Percentiles rank a stretch among this genome's conserved stretches.
These are phyloP conservation scores for Zaprionus lachaisei DNA, from an alignment of 1,140 invertebrate genomes.

Conservation along the genomic window DNA sequence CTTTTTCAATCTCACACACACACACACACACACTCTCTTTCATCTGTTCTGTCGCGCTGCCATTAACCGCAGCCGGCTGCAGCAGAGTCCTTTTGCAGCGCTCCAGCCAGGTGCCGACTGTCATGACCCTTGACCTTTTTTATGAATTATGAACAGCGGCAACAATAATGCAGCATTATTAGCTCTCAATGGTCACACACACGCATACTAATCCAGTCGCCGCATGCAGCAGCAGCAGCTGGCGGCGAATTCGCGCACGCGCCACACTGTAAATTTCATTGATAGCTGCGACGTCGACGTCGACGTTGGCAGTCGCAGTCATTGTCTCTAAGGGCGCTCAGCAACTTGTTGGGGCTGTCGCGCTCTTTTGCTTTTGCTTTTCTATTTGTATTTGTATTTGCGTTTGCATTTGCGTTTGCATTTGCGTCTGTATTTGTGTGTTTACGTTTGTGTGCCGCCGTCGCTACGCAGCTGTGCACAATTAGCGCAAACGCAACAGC, in stretches of 20 bases:
- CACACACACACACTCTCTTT: too few species aligned
- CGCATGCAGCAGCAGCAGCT: conserved; percentile 44
- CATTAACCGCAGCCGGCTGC: conserved; percentile 55
- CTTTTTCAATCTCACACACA: neutral
- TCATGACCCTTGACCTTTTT: conserved; percentile 74
- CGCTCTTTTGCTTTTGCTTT: conserved; percentile 27
- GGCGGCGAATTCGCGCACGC: conserved; percentile 62
- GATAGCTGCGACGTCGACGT: conserved; percentile 9
- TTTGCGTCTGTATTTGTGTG: conserved; percentile 14
- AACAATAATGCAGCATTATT: conserved; percentile 63
- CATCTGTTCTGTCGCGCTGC: neutral
- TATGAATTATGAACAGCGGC: conserved; percentile 57
- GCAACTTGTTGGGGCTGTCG: conserved; percentile 44
- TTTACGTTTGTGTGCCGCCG: conserved; percentile 37
- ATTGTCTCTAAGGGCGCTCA: neutral
- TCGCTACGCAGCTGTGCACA: conserved; percentile 74
- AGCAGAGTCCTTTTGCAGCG: conserved; percentile 22
- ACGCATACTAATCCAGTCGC: conserved; percentile 4
- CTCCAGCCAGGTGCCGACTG: conserved; percentile 40
- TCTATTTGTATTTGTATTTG: conserved; percentile 31
- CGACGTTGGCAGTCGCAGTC: neutral
- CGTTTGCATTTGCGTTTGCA: conserved; percentile 32
- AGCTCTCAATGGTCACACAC: conserved; percentile 42
- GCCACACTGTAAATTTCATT: conserved; percentile 52
- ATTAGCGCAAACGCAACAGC: conserved; percentile 70